Evolutionary conservation across 35 echinoderm and acorn worm genomes (phyloP), one percentile per base, ranked within the genome.

Genomic region (Strongylocentrotus purpuratus): DNA sequence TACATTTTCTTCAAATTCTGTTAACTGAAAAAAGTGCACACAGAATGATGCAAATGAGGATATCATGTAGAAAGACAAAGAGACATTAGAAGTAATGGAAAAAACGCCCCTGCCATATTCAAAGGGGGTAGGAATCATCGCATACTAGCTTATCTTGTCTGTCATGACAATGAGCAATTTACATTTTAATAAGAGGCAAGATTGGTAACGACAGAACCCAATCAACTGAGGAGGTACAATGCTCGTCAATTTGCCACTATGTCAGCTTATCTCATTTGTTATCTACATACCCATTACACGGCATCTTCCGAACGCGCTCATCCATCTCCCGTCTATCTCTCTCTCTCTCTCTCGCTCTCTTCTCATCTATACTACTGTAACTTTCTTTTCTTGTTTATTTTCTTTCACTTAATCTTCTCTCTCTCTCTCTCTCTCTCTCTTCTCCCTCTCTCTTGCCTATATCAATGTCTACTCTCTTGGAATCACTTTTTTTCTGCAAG

Each of bases 141-240:
- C 65, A 28, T 78, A 7, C 20, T 22, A 78, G 65, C 7, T 78
- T 28, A 78, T 28, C 65, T 78, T 3, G 4, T 78, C 65, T 78
- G 65, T 78, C 65, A 78, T 8, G 25, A 78, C 28, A 22, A 78
- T 22, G 22, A 5, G 65, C 65, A 22, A 78, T 78, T 78, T 78
- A 78, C 65, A 78, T 78, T 78, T 78, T 78, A 78, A 78, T 78
- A 78, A 78, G 65, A 78, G 65, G 65, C 65, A n/a, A n/a, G 65
- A 78, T 78, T 78, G 65, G 65, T 78, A 78, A 78, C n/a, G 65
- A 78, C 65, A 78, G 65, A 78, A 78, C 7, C 25, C 65, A 78
- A 78, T 78, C 65, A 78, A 78, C 25, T 78, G 65, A 78, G 28
- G 65, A 78, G 20, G 65, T n/a, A 78, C 20, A 78, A 78, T 78